Base-by-base conservation (phyloP, 2,888 invertebrate species). In the Andrena marginata region DNA sequence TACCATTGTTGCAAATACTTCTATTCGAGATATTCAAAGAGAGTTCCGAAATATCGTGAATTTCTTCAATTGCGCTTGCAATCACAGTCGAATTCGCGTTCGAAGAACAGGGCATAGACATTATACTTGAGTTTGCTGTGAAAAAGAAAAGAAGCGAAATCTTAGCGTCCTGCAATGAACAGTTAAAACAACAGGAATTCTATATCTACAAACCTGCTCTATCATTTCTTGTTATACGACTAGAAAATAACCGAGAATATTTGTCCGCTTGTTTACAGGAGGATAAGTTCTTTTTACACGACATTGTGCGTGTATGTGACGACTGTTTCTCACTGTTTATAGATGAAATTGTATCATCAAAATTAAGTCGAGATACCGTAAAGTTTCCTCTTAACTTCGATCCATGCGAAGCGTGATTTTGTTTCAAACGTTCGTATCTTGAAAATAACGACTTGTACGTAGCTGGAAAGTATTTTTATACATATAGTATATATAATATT, bases 241-340 rank as follows among this genome's bases (percentile, higher is more conserved):
- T 75, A 2, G 89, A 88, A 88, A 93, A 93, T 67, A 93, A 76
- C 72, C 91, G 84, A 0, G 92, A 91, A 79, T 93, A 93, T 80
- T 91, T 92, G 67, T 85, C 89, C 3, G 76, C 77, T 67, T 86
- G 83, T 84, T 82, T 89, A 6, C 62, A 80, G 26, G 75, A 65
- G 0, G 64, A 77, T 16, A 77, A 70, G 8, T 76, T 74, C n/a
- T 69, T 80, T 54, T 77, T 85, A n/a, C 79, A 77, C 2, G 78
- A 72, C 16, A 77, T 7, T 23, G 81, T 68, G 59, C 72, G 68
- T 10, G 70, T 60, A 20, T 51, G 67, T 33, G 70, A 68, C 2
- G 35, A 69, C 29, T 67, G 71, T 48, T 77, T 87, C 1, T 86
- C 85, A 8, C 35, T 80, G 49, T 65, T 86, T 56, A 72, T 60